phyloP scores from a whole-genome alignment of 2,797 vertebrate species.

The Sebastes kiyomatsui region DNA sequence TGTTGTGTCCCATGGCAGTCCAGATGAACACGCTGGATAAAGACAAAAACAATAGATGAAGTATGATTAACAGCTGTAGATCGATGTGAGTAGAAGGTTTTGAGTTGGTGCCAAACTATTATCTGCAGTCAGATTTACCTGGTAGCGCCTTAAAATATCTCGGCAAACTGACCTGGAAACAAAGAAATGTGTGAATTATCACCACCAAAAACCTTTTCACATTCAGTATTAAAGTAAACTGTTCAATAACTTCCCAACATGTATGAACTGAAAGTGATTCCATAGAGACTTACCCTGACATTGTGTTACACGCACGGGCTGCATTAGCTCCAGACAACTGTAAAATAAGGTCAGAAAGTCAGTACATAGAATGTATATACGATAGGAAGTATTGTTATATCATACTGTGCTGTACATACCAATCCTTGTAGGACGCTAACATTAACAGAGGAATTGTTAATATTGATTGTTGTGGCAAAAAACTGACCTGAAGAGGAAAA shows the following conservation, averaged over 20 bases:
- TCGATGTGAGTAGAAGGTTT: rapidly evolving
- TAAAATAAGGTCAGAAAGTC: background rate
- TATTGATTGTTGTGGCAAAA: slow-evolving; percentile 59
- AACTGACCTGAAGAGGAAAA: slow-evolving; percentile 59
- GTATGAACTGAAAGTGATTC: background rate
- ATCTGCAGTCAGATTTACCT: slow-evolving; percentile 50
- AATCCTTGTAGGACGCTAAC: background rate
- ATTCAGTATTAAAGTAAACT: background rate
- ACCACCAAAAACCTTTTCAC: background rate
- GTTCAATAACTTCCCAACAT: background rate
- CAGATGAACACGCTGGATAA: slow-evolving; percentile 59
- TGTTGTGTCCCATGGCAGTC: slow-evolving; percentile 57
- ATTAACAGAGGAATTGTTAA: slow-evolving; percentile 16
- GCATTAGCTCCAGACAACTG: background rate
- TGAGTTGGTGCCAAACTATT: background rate
- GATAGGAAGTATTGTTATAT: background rate
- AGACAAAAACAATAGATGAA: background rate
- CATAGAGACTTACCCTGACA: slow-evolving; percentile 32
- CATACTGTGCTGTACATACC: slow-evolving; percentile 53
- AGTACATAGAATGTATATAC: background rate
- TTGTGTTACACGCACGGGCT: rapidly evolving
- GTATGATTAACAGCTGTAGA: background rate
- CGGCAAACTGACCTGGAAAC: slow-evolving; percentile 52
- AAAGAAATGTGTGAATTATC: background rate
- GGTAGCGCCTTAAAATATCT: slow-evolving; percentile 12